These are phyloP conservation scores for Polyodon spathula DNA, from an alignment of 2,113 vertebrate species.

Conservation along the genomic window DNA sequence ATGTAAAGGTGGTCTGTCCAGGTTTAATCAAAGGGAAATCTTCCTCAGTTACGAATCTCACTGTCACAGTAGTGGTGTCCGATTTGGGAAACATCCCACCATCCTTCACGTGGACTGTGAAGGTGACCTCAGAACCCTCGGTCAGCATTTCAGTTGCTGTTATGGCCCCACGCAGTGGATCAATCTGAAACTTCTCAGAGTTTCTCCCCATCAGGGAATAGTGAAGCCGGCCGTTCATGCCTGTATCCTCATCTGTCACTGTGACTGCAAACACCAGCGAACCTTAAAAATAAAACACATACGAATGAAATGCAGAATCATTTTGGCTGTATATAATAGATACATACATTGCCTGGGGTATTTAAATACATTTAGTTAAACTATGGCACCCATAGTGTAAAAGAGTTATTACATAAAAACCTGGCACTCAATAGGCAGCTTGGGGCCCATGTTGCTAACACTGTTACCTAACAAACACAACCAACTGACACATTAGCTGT, in stretches of 20 bases:
- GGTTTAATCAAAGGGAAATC: slow-evolving; percentile 78
- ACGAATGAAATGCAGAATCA: neutral
- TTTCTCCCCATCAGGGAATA: slow-evolving; percentile 83
- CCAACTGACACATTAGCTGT: no score
- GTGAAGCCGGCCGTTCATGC: slow-evolving; percentile 80
- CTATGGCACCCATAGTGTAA: no score
- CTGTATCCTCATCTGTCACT: slow-evolving; percentile 80
- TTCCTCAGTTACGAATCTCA: slow-evolving; percentile 77
- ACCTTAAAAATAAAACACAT: slow-evolving; percentile 50
- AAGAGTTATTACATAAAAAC: no score
- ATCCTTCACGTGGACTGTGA: slow-evolving; percentile 83
- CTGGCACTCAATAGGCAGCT: no score
- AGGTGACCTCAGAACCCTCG: slow-evolving; percentile 76
- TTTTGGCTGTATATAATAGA: no score
- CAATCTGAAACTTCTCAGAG: slow-evolving; percentile 84
- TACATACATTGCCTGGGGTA: no score
- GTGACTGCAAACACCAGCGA: slow-evolving; percentile 91
- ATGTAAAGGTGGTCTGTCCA: slow-evolving; percentile 68
- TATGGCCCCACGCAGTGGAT: slow-evolving; percentile 79
- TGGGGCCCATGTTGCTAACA: no score
- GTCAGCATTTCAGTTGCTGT: slow-evolving; percentile 65
- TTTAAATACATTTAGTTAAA: no score
- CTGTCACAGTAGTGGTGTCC: slow-evolving; percentile 85
- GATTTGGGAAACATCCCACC: slow-evolving; percentile 67
- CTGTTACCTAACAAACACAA: no score